These are phyloP conservation scores for Serranus cabrilla DNA, from an alignment of 2,797 vertebrate genomes.

Conservation along the genomic window DNA sequence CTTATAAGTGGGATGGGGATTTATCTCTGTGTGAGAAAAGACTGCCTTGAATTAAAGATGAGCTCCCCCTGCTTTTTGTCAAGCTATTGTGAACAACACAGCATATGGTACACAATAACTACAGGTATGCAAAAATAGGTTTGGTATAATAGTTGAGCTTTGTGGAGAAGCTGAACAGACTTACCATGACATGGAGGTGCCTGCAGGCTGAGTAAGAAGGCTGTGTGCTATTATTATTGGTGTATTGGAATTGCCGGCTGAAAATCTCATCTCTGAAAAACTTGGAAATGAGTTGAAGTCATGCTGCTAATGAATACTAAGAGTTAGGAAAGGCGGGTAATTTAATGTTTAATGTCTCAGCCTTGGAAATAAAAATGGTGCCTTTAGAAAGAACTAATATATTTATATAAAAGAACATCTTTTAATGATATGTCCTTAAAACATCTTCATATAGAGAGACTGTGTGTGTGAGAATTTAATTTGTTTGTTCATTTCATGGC, in stretches of 20 bases:
- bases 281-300: not conserved
- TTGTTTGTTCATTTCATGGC: slow-evolving; percentile 42
- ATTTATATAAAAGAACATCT: too few relatives aligned
- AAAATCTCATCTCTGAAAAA: slow-evolving; percentile 2
- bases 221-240: slow-evolving; percentile 41
- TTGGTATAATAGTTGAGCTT: slow-evolving; percentile 49
- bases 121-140: slow-evolving; percentile 72
- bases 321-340: not conserved
- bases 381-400: not conserved
- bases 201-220: slow-evolving; percentile 40
- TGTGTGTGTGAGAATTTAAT: not conserved
- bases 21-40: slow-evolving; percentile 67
- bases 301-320: not conserved
- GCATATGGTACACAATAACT: slow-evolving; percentile 65
- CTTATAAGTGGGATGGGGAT: slow-evolving; percentile 69
- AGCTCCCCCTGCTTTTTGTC: slow-evolving; percentile 68
- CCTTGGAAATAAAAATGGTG: slow-evolving; percentile 26
- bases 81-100: slow-evolving; percentile 67
- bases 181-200: slow-evolving; percentile 37
- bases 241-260: slow-evolving; percentile 28
- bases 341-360: slow-evolving; percentile 17
- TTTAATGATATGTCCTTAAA: slow-evolving; percentile 3
- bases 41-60: slow-evolving; percentile 79
- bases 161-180: slow-evolving; percentile 48
- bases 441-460: not conserved